These are phyloP conservation scores for Amphipyra berbera DNA, from an alignment of 2,888 invertebrate species.

Conservation along the genomic window DNA sequence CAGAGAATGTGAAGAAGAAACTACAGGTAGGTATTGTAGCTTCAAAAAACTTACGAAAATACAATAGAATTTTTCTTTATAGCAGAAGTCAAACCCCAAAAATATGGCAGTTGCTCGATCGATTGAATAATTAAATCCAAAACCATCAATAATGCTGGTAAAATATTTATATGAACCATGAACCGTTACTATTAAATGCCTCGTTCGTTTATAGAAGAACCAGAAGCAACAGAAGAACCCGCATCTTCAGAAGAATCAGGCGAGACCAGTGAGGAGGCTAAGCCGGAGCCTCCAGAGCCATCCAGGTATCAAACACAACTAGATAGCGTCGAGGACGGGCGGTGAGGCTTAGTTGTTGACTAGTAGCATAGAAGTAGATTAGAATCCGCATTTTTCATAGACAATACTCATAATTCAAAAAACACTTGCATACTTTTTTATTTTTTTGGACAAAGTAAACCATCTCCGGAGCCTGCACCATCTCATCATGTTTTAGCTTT, in stretches of 20 bases:
- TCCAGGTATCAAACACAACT: constrained; percentile 87
- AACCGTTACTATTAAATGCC: no score
- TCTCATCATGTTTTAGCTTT: not conserved
- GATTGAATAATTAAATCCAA: no score
- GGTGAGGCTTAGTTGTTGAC: constrained; percentile 75
- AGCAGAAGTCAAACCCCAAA: no score
- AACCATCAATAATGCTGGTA: no score
- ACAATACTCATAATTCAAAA: not conserved
- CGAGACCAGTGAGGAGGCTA: constrained; percentile 58
- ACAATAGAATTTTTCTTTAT: no score
- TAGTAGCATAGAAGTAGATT: constrained; percentile 20
- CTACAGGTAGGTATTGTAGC: constrained; percentile 62
- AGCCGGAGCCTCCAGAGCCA: constrained; percentile 75
- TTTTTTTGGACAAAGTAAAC: no score
- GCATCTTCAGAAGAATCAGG: constrained; percentile 49
- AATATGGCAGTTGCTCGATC: no score
- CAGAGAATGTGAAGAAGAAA: constrained; percentile 72
- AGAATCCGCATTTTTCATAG: constrained; percentile 10
- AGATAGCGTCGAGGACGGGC: constrained; percentile 77
- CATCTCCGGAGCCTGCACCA: not conserved
- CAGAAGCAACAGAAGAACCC: constrained; percentile 28
- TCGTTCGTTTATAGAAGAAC: constrained; percentile 23
- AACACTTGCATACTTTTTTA: no score
- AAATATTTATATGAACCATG: no score
- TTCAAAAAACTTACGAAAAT: not conserved